A percentile compares a stretch with the other conserved stretches of the same genome.
Conservation (phyloP, 2,797 vertebrate species). For the Coreius guichenoti region DNA sequence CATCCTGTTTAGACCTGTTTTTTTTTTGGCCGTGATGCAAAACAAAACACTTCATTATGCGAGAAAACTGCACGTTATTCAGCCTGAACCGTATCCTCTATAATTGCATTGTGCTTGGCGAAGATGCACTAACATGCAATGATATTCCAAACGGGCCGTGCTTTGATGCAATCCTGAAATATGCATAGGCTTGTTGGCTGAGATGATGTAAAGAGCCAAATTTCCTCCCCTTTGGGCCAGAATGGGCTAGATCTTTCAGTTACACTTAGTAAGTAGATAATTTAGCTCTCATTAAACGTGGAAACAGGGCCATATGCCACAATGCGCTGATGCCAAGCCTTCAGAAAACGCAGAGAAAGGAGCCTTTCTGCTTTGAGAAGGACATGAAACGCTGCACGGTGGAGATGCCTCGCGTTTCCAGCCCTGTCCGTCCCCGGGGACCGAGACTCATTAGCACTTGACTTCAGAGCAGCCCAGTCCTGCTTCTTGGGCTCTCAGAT, state of each 20-base stretch:
- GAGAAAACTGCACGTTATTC: slow-evolving; percentile 14
- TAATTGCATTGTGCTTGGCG: slow-evolving; percentile 32
- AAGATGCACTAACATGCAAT: background rate
- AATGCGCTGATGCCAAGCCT: background rate
- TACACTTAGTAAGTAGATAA: slow-evolving; percentile 46
- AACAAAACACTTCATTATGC: slow-evolving; percentile 44
- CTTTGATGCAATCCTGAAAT: slow-evolving; percentile 38
- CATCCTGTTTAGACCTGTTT: slow-evolving; percentile 24
- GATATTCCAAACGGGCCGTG: background rate
- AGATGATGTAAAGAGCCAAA: slow-evolving; percentile 14
- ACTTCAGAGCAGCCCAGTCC: slow-evolving; percentile 39
- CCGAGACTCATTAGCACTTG: slow-evolving; percentile 51
- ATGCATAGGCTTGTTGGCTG: slow-evolving; percentile 18
- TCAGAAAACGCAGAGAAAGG: background rate
- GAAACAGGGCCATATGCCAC: background rate
- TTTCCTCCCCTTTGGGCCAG: slow-evolving; percentile 15
- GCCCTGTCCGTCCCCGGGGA: slow-evolving; percentile 38
- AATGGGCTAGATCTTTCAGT: slow-evolving; percentile 46
- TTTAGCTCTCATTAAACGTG: slow-evolving; percentile 52
- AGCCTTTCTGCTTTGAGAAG: slow-evolving; percentile 38
- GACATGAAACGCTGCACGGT: slow-evolving; percentile 44
- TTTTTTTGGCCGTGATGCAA: slow-evolving; percentile 15
- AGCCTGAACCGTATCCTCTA: background rate
- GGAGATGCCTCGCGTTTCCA: slow-evolving; percentile 40
- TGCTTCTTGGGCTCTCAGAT: slow-evolving; percentile 46